Percentiles rank a stretch among this genome's conserved stretches.
Conservation (phyloP, 2,113 vertebrate species). For the Sciurus niger region DNA sequence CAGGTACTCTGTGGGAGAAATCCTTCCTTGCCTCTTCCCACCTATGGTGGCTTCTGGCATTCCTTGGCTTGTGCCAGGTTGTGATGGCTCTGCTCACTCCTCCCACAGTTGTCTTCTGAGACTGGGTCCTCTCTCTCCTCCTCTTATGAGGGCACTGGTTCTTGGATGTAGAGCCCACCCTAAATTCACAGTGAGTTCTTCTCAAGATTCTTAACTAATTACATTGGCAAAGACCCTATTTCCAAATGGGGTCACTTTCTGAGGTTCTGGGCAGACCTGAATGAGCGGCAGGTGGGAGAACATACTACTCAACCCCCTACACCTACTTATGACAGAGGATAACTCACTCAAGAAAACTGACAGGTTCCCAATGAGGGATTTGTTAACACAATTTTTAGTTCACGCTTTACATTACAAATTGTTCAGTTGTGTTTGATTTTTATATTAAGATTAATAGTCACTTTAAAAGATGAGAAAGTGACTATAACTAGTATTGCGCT, state of each 20-base stretch:
- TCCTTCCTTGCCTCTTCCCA: not conserved
- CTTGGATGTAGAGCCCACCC: not conserved
- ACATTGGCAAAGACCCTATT: not conserved
- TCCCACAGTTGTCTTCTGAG: not conserved
- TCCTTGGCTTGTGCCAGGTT: not conserved
- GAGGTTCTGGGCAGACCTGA: not conserved
- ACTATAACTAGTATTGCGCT: not conserved
- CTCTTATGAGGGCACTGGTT: not conserved
- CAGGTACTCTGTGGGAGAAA: not conserved
- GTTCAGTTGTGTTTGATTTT: not conserved
- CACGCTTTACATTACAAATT: not conserved
- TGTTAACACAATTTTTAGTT: not conserved
- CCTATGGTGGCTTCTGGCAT: not conserved
- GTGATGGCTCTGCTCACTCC: not conserved
- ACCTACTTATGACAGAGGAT: not conserved
- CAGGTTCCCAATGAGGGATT: not conserved
- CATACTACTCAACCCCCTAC: not conserved
- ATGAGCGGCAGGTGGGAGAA: not conserved
- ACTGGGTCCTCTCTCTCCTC: not conserved
- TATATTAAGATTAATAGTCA: not conserved
- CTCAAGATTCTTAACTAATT: slow-evolving; percentile 21
- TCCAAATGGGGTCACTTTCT: slow-evolving; percentile 3
- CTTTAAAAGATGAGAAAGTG: not conserved
- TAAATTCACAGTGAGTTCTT: not conserved
- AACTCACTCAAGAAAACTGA: not conserved